Conservation (phyloP, 2,797 vertebrate species). For the Pangasius macronema region DNA sequence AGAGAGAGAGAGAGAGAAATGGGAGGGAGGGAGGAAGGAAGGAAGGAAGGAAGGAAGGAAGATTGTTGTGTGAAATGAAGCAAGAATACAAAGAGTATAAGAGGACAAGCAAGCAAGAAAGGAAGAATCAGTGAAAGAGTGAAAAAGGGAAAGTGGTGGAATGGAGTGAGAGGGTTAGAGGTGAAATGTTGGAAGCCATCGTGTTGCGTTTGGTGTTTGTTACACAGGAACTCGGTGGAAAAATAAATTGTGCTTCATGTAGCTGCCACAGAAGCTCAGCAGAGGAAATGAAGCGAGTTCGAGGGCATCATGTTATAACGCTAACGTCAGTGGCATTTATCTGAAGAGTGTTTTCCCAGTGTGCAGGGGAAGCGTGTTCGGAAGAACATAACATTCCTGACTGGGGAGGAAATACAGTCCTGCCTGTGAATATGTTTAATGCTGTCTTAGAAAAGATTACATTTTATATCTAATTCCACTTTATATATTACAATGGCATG, state of each 20-base stretch:
- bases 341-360: neutral
- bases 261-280: neutral
- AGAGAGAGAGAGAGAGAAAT: neutral
- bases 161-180: conserved; percentile 50
- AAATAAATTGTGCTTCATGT: neutral
- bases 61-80: neutral
- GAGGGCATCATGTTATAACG: neutral
- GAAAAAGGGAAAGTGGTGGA: neutral
- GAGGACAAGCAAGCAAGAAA: neutral
- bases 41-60: neutral
- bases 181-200: conserved; percentile 63
- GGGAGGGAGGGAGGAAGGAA: no score
- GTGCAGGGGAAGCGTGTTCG: neutral
- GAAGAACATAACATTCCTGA: neutral
- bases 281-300: neutral
- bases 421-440: neutral
- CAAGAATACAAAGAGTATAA: neutral
- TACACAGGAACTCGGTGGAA: neutral
- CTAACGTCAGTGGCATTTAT: neutral
- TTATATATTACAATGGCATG: no score
- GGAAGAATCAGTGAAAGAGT: neutral
- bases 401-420: neutral
- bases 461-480: neutral
- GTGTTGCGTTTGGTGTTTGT: neutral
- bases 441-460: neutral